Conservation (phyloP, 2,797 vertebrate species). For the Menidia menidia region DNA sequence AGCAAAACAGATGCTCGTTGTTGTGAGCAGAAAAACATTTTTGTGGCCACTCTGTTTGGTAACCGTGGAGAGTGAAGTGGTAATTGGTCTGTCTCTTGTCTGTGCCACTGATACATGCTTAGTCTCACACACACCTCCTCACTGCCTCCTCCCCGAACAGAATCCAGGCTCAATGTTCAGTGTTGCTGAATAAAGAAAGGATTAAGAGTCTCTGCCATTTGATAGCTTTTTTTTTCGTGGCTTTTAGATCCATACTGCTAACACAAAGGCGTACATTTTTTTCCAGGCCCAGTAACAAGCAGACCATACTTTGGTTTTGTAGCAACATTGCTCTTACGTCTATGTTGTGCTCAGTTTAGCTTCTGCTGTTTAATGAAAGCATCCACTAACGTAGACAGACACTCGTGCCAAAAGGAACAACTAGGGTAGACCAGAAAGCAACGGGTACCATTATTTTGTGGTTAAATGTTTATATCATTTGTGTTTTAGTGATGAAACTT, state of each 20-base stretch:
- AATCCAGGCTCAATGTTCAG: conserved; percentile 62
- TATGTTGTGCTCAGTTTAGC: conserved; percentile 12
- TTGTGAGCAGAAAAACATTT: conserved; percentile 72
- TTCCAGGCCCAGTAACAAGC: conserved; percentile 24
- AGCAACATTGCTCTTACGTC: conserved; percentile 18
- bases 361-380: conserved; percentile 16
- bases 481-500: too few relatives aligned
- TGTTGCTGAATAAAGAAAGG: conserved; percentile 67
- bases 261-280: conserved; percentile 62
- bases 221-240: conserved; percentile 64
- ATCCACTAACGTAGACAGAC: background rate
- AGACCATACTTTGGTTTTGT: conserved; percentile 30
- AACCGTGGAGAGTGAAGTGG: conserved; percentile 72
- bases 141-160: conserved; percentile 47
- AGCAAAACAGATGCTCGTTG: conserved; percentile 64
- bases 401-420: conserved; percentile 1
- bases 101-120: conserved; percentile 45
- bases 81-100: conserved; percentile 66
- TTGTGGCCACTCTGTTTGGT: conserved; percentile 72
- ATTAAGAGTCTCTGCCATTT: conserved; percentile 68
- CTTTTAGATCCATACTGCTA: conserved; percentile 58
- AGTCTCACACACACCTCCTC: conserved; percentile 56
- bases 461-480: background rate
- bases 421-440: background rate
- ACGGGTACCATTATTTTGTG: background rate